Evolutionary conservation across 1,140 invertebrate genomes (phyloP).

Genomic region (Apis cerana): DNA sequence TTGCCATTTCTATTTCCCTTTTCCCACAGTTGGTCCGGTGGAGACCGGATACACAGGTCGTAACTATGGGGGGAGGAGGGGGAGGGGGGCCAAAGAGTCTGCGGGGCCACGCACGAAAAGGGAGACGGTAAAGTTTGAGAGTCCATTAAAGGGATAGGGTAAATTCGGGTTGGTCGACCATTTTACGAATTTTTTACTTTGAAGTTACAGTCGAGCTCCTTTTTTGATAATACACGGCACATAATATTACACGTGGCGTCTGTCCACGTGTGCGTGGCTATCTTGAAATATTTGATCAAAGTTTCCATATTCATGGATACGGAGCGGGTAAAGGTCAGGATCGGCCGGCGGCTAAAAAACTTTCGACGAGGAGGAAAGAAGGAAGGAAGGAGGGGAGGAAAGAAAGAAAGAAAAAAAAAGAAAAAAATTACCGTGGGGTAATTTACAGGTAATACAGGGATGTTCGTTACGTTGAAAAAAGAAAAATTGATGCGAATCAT

Average conservation of each 20-base stretch:
- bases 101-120: background rate
- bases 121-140: background rate
- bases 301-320: too few species aligned
- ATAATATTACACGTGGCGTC: too few species aligned
- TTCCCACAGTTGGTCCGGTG: background rate
- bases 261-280: too few species aligned
- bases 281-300: too few species aligned
- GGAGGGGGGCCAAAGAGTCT: background rate
- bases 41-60: background rate
- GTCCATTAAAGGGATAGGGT: constrained; percentile 13
- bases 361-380: too few species aligned
- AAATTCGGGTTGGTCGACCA: background rate
- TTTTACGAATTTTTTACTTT: background rate
- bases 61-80: background rate
- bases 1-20: background rate
- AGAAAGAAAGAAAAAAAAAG: too few species aligned
- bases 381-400: too few species aligned
- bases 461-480: too few species aligned
- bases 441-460: too few species aligned
- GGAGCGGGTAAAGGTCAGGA: too few species aligned
- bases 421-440: too few species aligned
- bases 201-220: background rate
- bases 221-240: background rate
- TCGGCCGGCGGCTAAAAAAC: too few species aligned
- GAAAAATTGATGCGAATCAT: background rate